These are phyloP conservation scores for Manis javanica DNA, from an alignment of 2,797 vertebrate species.

Conservation along the genomic window DNA sequence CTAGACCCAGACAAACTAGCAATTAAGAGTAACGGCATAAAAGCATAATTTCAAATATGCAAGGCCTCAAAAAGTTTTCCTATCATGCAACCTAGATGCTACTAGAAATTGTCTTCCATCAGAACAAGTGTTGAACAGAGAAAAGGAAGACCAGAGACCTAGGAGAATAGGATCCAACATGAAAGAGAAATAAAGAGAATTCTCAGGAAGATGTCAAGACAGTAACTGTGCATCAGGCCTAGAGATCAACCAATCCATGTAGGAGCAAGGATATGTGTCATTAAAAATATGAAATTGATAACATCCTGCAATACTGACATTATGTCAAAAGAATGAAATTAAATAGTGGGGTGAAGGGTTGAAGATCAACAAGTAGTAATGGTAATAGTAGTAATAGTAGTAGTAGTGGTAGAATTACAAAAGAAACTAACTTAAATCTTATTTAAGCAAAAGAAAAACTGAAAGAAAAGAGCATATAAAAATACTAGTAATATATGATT, in stretches of 20 bases:
- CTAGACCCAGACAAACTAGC: background rate
- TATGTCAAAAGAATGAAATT: background rate
- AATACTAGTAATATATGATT: background rate
- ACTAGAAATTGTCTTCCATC: background rate
- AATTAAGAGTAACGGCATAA: background rate
- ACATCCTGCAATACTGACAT: fast-evolving
- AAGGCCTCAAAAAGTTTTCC: background rate
- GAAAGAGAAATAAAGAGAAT: background rate
- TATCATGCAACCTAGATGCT: background rate
- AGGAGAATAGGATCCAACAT: background rate
- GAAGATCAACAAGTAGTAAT: background rate
- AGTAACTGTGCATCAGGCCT: background rate
- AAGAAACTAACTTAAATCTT: background rate
- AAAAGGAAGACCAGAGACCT: background rate
- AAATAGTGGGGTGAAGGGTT: background rate
- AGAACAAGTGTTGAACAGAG: background rate
- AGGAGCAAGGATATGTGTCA: background rate
- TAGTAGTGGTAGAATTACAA: background rate
- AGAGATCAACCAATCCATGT: background rate
- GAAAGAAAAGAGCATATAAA: background rate
- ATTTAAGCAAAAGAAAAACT: background rate
- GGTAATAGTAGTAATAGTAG: background rate
- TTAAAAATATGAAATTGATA: background rate
- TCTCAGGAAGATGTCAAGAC: background rate
- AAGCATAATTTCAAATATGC: background rate